These are phyloP conservation scores for Macrocentrus cingulum DNA, from an alignment of 1,140 invertebrate species.

Conservation along the genomic window DNA sequence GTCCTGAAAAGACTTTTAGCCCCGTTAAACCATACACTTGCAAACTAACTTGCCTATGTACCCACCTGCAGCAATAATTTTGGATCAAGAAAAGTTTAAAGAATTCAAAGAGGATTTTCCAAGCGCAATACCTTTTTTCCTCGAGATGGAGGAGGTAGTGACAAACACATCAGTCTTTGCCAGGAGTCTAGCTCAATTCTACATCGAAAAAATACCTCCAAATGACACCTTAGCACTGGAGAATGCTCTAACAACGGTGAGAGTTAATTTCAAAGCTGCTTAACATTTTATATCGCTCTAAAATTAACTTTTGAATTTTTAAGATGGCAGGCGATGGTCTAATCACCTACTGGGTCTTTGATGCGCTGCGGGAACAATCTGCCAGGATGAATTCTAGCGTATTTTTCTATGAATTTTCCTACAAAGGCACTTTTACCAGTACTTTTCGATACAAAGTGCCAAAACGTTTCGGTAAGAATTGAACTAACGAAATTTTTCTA, in stretches of 20 bases:
- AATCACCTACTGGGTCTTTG: conserved; percentile 35
- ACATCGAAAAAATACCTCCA: no score
- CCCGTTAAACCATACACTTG: no score
- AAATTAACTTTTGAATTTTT: not conserved
- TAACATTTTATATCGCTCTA: no score
- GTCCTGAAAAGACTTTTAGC: no score
- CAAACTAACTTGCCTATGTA: no score
- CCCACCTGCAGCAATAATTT: conserved; percentile 18
- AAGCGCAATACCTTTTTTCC: not conserved
- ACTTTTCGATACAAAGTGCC: conserved; percentile 25
- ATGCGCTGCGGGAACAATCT: conserved; percentile 29
- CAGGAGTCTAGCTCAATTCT: conserved; percentile 34
- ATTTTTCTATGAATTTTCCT: conserved; percentile 44
- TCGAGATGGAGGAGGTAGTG: conserved; percentile 25
- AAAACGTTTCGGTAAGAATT: conserved; percentile 37
- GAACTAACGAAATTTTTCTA: conserved; percentile 1
- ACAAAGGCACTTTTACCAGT: conserved; percentile 41
- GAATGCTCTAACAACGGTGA: no score
- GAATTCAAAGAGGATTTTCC: conserved; percentile 16
- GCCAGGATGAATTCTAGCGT: conserved; percentile 35
- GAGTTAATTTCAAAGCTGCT: no score
- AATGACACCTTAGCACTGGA: no score
- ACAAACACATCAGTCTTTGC: conserved; percentile 25
- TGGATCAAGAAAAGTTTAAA: conserved; percentile 2
- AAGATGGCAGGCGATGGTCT: conserved; percentile 35